Percentiles rank a stretch among this genome's conserved stretches.
Conservation (phyloP, 2,797 vertebrate species). For the Rousettus madagascariensis region DNA sequence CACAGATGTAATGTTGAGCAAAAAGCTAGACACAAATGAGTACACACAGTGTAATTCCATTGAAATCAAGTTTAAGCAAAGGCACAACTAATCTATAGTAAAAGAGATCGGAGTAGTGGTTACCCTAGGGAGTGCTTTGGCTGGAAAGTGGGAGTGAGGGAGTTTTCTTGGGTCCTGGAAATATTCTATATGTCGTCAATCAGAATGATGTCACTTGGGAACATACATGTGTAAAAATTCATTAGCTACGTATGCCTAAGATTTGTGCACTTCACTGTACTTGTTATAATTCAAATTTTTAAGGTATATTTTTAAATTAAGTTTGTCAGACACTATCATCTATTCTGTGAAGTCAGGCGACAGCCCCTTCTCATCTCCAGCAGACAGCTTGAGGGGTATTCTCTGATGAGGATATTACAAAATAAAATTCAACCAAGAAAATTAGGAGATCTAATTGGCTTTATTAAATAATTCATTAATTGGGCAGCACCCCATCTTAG, state of each 20-base stretch:
- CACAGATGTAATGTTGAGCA: background rate
- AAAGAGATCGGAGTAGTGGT: background rate
- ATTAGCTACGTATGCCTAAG: background rate
- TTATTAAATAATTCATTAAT: background rate
- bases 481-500: background rate
- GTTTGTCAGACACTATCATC: background rate
- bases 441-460: background rate
- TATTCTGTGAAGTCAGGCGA: background rate
- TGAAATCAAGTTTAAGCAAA: slow-evolving; percentile 3
- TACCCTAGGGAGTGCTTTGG: background rate
- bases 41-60: background rate
- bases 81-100: background rate
- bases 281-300: background rate
- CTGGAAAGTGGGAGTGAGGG: background rate
- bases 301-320: background rate
- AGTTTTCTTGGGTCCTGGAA: background rate
- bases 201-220: background rate
- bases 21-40: background rate
- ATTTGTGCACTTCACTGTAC: background rate
- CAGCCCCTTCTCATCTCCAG: background rate
- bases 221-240: background rate
- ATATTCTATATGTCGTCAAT: background rate
- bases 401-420: background rate
- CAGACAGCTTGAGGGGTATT: background rate
- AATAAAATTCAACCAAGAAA: background rate